Evolutionary conservation across 2,888 invertebrate species (phyloP), one percentile per base, ranked within the genome.

Genomic region (Ganaspis brasiliensis): DNA sequence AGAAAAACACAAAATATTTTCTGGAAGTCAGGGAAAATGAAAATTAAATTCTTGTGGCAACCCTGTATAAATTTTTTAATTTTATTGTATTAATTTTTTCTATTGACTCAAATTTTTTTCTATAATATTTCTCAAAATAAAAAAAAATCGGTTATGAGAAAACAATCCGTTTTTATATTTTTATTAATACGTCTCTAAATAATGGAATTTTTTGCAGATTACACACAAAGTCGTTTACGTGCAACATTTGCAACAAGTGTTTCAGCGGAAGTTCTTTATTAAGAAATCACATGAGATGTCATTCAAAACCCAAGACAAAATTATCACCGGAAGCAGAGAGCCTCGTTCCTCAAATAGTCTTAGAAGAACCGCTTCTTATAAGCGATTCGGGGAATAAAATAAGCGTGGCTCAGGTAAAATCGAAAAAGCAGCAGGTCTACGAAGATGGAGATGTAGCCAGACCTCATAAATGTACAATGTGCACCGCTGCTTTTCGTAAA

Each of bases 281-380:
- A 55, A 63, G 63, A 24, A 45, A 40, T 61, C 67, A 67, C 24
- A 67, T 67, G 45, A 67, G 45, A 24, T 49, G 67, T 24, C 67
- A 67, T n/a, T 40, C 67, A n/a, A 67, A 67, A 16, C 67, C 67
- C 0, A 88, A 87, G 75, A 80, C 81, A 1, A 88, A 87, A 40
- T 72, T 86, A 56, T 83, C 87, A 2, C 83, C 87, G 0, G 88
- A 90, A 59, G 88, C 87, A 0, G 86, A 89, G 73, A 83, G 76
- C 37, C 74, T 90, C 1, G 85, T 92, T 14, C 91, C 92, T 1
- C 92, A 92, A 80, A 91, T 93, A 61, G 90, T 92, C 1, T 87
- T 93, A 49, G 92, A 93, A 81, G 93, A 93, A 79, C 93, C 93
- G 1, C 92, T 93, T n/a, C 87, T 93, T 9, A 92, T 93, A 57